These are phyloP conservation scores for Drosophila subsilvestris DNA, from an alignment of 2,888 invertebrate genomes.

Conservation along the genomic window DNA sequence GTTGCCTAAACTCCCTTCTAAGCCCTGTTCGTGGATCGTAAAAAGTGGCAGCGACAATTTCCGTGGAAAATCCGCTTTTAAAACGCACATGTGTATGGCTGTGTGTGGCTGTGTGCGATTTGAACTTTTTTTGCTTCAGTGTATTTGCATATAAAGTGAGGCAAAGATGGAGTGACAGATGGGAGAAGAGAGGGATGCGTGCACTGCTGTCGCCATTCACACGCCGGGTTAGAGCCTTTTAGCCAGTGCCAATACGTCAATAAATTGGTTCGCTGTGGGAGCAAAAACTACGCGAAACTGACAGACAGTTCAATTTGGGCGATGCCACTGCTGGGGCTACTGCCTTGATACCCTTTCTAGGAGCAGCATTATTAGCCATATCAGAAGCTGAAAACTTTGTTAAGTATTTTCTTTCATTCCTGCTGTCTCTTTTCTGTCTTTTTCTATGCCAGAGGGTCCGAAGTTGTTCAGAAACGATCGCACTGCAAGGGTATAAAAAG, in stretches of 20 bases:
- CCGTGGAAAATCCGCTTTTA: conserved; percentile 68
- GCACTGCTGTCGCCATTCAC: conserved; percentile 60
- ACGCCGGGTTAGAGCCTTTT: conserved; percentile 44
- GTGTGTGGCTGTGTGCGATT: conserved; percentile 33
- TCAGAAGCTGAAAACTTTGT: not conserved
- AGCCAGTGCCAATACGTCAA: conserved; percentile 66
- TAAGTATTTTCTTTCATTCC: too few species aligned
- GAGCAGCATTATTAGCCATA: not conserved
- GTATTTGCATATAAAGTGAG: conserved; percentile 67
- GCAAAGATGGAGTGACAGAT: not conserved
- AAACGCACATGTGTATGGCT: conserved; percentile 54
- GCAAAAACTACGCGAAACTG: conserved; percentile 17
- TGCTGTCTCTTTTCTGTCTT: not conserved
- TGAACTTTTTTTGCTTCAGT: conserved; percentile 55
- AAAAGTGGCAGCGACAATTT: conserved; percentile 52
- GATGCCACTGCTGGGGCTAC: conserved; percentile 11
- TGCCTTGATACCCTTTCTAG: not conserved
- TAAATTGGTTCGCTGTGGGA: conserved; percentile 53
- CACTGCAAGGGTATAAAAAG: not conserved
- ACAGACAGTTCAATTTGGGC: conserved; percentile 73
- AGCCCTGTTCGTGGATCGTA: conserved; percentile 29
- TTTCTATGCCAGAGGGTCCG: not conserved
- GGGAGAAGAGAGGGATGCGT: conserved; percentile 8
- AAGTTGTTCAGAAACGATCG: too few species aligned
- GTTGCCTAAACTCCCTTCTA: not conserved